Base-by-base conservation (phyloP, 2,797 vertebrate genomes). In the Sorex maritimensis region DNA sequence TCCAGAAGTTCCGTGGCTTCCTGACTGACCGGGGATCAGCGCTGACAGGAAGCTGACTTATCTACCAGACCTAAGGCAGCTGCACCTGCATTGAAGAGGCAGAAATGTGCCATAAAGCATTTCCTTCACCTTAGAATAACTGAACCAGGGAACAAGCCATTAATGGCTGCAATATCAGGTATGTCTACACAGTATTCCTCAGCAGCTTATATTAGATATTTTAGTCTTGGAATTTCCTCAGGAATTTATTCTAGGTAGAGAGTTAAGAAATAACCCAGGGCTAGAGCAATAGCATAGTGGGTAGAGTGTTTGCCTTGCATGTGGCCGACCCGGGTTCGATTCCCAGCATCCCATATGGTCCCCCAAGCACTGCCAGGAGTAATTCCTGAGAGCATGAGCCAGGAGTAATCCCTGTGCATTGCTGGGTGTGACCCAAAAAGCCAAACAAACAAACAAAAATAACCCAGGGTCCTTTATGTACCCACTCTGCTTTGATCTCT, bases 1-100 rank as follows among this genome's bases (percentile, higher is more conserved):
- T 77, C 71, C 46, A 73, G 44, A 75, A 88, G 79, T 58, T 41
- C 78, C 44, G 30, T 74, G 46, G 44, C 23, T 72, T 90, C n/a
- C 21, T 61, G 55, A 61, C 38, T 88, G 88, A 90, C 49, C 77
- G 85, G 24, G 44, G 73, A 67, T 34, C 10, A 55, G 26, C 49
- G 24, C 6, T 46, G 81, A 92, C 7, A 55, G 30, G 44, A 58
- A 75, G 26, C 46, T 88, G 63, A 75, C 26, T 30, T 28, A 52
- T 52, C 49, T 52, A 49, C 2, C 58, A 78, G 24, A 63, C 30
- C 17, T 21, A 73, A 49, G 9, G 14, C 44, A 67, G 6, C n/a
- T 8, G n/a, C 26, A 5, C 58, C 77, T 88, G 49, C 30, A 69
- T 68, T 72, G 28, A 65, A 52, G 61, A 81, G 17, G 23, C 26